Evolutionary conservation across 2,888 invertebrate species (phyloP).

Genomic region (Allolobophora icterica): DNA sequence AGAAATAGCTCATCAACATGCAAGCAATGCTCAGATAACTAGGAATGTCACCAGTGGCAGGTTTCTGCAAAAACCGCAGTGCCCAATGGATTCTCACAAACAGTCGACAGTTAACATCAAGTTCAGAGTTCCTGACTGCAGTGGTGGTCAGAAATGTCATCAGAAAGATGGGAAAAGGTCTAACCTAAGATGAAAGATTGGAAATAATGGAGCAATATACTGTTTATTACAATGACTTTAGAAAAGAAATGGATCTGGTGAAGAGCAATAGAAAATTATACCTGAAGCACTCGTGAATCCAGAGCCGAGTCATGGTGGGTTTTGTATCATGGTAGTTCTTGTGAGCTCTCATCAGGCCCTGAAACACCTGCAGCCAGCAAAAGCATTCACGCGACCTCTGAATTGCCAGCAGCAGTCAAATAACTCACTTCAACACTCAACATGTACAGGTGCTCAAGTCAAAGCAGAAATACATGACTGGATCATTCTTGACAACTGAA

Average conservation of each 20-base stretch:
- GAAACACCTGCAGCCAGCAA: slow-evolving; percentile 67
- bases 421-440: neutral
- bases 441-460: neutral
- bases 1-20: too few relatives aligned
- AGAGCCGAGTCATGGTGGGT: slow-evolving; percentile 76
- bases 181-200: neutral
- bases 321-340: slow-evolving; percentile 80
- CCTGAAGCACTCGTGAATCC: slow-evolving; percentile 83
- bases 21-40: too few relatives aligned
- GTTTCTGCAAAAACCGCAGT: too few relatives aligned
- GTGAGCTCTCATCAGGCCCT: slow-evolving; percentile 81
- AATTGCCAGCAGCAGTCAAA: neutral
- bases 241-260: neutral
- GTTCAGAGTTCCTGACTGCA: too few relatives aligned
- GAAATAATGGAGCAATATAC: neutral
- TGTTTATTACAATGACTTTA: neutral
- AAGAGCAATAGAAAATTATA: slow-evolving; percentile 39
- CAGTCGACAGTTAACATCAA: too few relatives aligned
- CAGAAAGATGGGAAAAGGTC: neutral
- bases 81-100: too few relatives aligned
- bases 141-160: neutral
- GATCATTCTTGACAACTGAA: neutral
- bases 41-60: too few relatives aligned
- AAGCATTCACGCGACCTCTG: neutral
- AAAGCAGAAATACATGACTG: neutral